Evolutionary conservation across 2,113 vertebrate species (phyloP).

Genomic region (Neotoma lepida): DNA sequence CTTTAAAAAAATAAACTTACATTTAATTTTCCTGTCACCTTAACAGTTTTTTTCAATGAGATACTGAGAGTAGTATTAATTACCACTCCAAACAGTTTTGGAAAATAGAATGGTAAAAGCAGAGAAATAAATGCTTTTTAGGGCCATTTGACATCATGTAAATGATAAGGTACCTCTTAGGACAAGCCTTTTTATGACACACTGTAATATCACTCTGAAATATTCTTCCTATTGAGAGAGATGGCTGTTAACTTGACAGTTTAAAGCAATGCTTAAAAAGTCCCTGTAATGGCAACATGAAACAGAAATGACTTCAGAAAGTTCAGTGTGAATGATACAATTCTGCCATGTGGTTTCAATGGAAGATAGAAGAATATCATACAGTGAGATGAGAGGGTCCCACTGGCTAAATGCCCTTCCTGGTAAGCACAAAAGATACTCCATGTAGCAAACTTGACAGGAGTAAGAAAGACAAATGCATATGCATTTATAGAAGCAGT

Average conservation of each 20-base stretch:
- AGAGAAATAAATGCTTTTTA: conserved; percentile 23
- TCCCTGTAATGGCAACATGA: conserved; percentile 44
- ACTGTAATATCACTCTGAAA: background rate
- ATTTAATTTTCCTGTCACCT: conserved; percentile 39
- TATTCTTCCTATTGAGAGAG: conserved; percentile 33
- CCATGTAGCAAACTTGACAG: conserved; percentile 28
- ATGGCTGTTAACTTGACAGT: conserved; percentile 28
- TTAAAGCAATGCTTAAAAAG: conserved; percentile 54
- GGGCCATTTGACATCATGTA: conserved; percentile 26
- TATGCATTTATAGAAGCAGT: conserved; percentile 8
- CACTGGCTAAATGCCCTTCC: conserved; percentile 20
- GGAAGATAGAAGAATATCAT: conserved; percentile 25
- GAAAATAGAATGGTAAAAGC: background rate
- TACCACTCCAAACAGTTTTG: background rate
- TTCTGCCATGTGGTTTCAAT: background rate
- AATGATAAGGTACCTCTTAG: conserved; percentile 24
- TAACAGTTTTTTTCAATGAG: background rate
- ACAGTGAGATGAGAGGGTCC: background rate
- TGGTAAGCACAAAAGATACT: conserved; percentile 14
- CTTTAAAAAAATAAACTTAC: background rate
- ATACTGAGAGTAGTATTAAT: conserved; percentile 5
- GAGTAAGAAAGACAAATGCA: conserved; percentile 26
- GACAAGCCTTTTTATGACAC: background rate
- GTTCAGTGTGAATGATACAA: background rate
- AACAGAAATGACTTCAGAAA: conserved; percentile 59